phyloP scores from a whole-genome alignment of 2,888 invertebrate species.

The Melitaea athalia region DNA sequence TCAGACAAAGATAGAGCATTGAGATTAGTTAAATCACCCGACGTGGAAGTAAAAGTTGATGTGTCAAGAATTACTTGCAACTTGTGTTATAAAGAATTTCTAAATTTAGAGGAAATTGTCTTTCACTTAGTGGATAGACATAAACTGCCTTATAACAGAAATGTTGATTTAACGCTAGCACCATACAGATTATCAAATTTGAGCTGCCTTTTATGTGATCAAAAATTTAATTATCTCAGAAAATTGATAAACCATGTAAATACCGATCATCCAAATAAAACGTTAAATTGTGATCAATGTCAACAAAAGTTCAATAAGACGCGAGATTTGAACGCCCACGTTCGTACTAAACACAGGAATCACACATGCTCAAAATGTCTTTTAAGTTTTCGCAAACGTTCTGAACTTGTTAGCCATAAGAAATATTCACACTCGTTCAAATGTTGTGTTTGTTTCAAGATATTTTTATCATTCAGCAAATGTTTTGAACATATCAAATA shows the following conservation, averaged over 20 bases:
- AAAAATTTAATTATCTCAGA: constrained; percentile 60
- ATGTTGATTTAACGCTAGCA: constrained; percentile 56
- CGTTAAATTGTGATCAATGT: constrained; percentile 64
- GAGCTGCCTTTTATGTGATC: constrained; percentile 58
- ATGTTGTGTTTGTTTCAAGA: constrained; percentile 61
- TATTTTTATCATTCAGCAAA: constrained; percentile 52
- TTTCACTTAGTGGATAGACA: constrained; percentile 64
- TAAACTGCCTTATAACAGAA: constrained; percentile 57
- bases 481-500: constrained; percentile 58
- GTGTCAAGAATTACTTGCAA: constrained; percentile 65
- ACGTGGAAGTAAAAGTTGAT: constrained; percentile 66
- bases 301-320: constrained; percentile 63
- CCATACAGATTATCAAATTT: constrained; percentile 61
- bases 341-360: constrained; percentile 54
- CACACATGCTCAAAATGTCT: constrained; percentile 49
- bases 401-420: constrained; percentile 54
- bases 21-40: constrained; percentile 58
- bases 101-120: constrained; percentile 53
- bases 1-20: constrained; percentile 57
- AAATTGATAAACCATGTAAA: constrained; percentile 63
- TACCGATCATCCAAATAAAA: constrained; percentile 56
- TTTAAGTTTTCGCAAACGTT: constrained; percentile 47
- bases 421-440: constrained; percentile 53
- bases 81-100: constrained; percentile 60
- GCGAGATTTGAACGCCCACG: constrained; percentile 58